Base-by-base conservation (phyloP, 1,140 invertebrate species). In the Laupala kohalensis region DNA sequence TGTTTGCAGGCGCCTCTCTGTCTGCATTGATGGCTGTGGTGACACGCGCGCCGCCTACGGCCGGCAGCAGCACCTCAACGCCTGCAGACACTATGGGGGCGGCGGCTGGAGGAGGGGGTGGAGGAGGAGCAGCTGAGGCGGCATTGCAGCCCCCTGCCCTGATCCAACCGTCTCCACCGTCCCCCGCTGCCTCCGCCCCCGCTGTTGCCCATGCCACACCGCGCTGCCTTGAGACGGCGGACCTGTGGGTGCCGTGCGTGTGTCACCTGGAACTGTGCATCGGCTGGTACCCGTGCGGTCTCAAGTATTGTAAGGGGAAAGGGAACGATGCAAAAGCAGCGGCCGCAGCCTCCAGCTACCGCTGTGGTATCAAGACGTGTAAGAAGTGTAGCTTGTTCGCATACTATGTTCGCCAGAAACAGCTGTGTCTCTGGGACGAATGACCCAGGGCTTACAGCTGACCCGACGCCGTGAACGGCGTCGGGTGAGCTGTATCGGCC, bases 351-450 rank as follows among this genome's bases (percentile, higher is more conserved):
- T 81, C 80, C 74, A 89, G 66, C 71, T 96, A 96, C 81, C 85
- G 94, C 19, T 98, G 95, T 81, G 95, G 95, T 69, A 98, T 98
- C 77, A 94, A 95, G 82, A 97, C 95, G 5, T 98, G 95, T 80
- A 89, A 89, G 77, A 90, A 93, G 79, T 96, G 93, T 82, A 88
- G 91, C 78, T 87, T 90, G 74, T 97, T 94, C 81, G 87, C 89
- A 70, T 95, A 92, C 82, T 91, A 89, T 78, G 92, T 92, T 64
- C 84, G 86, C 71, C 88, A 91, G 78, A 93, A 94, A 79, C 88
- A 92, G 75, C 86, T 88, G 75, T 97, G 95, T 83, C 83, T 94
- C 72, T 94, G 90, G 92, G 92, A 95, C 81, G 89, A 91, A 89
- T 91, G 88, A 90, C 86, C 71, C 65, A 25, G 67, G 29, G 29